Evolutionary conservation across 2,113 vertebrate species (phyloP), one percentile per base, ranked within the genome.

Genomic region (Actinemys pallida): DNA sequence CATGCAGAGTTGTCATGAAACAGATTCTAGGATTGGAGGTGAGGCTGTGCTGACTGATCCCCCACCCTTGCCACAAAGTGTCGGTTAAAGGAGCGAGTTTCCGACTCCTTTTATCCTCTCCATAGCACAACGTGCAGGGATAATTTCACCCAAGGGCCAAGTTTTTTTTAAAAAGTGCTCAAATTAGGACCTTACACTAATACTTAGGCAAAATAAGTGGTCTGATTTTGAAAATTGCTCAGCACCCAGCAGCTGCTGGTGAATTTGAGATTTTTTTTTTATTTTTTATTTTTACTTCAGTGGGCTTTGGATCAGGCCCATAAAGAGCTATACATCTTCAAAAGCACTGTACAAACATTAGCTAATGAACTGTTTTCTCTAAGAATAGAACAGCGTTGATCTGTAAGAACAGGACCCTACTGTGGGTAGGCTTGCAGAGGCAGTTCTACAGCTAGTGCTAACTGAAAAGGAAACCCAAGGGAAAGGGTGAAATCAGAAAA

Each of bases 381-480:
- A 94, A 91, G n/a, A 82, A 62, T 45, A 80, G 52, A 91, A 91
- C 49, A 83, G 7, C n/a, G 50, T 27, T 9, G 1, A 54, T 11
- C 10, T 83, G 57, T 5, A 20, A 82, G 29, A 89, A 25, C 25
- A 86, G 0, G 4, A 90, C 49, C 10, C 14, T 72, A 35, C 84
- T 88, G 54, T 13, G 35, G 83, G n/a, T 81, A 84, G 10, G 16
- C 2, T 24, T 25, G 1, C 82, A 91, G 47, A 95, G 29, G 13
- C 90, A 91, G 94, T 92, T 24, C 90, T 81, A 83, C 56, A 78
- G 78, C 14, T 35, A 50, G 19, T 24, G 59, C 5, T 81, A 96
- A 79, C 25, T 89, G 12, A 86, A 90, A 94, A 96, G 39, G 27
- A 92, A 94, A 59, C 86, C 35, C n/a, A 22, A 76, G 69, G 72